Conservation (phyloP, 2,888 invertebrate genomes). For the Muschampia plurimacula region DNA sequence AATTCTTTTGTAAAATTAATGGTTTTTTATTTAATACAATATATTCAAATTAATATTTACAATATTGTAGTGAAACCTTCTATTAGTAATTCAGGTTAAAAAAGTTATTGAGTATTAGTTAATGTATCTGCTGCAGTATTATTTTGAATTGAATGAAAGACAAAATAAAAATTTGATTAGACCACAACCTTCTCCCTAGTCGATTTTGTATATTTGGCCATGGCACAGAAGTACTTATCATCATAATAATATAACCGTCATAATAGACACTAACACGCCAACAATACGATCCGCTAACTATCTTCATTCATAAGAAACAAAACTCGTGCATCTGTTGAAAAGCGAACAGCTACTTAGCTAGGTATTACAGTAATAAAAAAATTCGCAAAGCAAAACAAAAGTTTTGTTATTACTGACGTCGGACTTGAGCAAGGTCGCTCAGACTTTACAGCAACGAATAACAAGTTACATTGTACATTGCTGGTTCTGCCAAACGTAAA, state of each 20-base stretch:
- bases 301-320: constrained; percentile 45
- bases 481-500: constrained; percentile 7
- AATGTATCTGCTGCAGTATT: no score
- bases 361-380: constrained; percentile 53
- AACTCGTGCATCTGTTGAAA: constrained; percentile 44
- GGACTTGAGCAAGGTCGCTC: constrained; percentile 56
- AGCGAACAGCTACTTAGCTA: constrained; percentile 39
- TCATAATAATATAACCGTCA: neutral
- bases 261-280: constrained; percentile 8
- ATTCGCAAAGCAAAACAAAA: constrained; percentile 61
- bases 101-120: no score
- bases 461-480: constrained; percentile 44
- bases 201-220: neutral
- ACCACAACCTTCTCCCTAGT: neutral
- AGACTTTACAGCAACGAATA: constrained; percentile 39
- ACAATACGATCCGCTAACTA: constrained; percentile 39
- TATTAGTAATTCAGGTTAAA: no score
- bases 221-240: neutral
- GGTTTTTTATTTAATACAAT: no score
- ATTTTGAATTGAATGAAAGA: no score
- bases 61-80: no score
- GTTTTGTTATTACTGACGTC: constrained; percentile 59
- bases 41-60: no score
- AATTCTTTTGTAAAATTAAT: no score
- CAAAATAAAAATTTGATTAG: no score